Base-by-base conservation (phyloP, 2,113 vertebrate genomes). In the Tachysurus fulvidraco region DNA sequence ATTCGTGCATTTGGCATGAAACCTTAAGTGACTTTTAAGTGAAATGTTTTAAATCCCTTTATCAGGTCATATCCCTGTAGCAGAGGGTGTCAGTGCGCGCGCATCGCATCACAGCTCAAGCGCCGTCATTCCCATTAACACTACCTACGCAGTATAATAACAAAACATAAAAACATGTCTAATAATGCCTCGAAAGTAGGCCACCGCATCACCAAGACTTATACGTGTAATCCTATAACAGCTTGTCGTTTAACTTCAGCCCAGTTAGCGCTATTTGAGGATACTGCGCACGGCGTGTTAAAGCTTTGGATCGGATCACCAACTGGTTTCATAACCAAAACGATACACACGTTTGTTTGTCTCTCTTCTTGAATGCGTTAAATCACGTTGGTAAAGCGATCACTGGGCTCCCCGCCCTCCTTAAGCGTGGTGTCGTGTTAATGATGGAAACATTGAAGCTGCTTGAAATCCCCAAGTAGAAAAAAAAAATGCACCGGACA, bases 381-480 rank as follows among this genome's bases (percentile, higher is more conserved):
- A 67, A 79, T 30, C 23, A 14, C 30, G 36, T 9, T 44, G 28
- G 30, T 25, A 21, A 60, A 59, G 55, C 30, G 55, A 78, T 54
- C 59, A 44, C 59, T 54, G 30, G 7, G 50, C 52, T 55, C 52
- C 55, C 65, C 65, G 50, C 36, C 83, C 69, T 81, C 84, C 52
- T 65, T 52, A 52, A 54, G 84, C 84, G 12, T 46, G 84, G 64
- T 36, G 60, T 65, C 60, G n/a, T 69, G 76, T 69, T 86, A 67
- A 80, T 86, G 84, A 86, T 86, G 84, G 67, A 86, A 86, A 86
- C 79, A 82, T 55, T 46, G 64, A 36, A 25, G 60, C 84, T 64
- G 84, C 59, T 77, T 52, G 6, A 78, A 85, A 85, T 59, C 55
- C 52, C 4, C 44, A 65, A 17, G 77, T 64, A 36, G 2, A 36